These are phyloP conservation scores for Mnemiopsis leidyi DNA, from an alignment of 37 sponge, comb jelly and placozoan genomes.

Conservation along the genomic window DNA sequence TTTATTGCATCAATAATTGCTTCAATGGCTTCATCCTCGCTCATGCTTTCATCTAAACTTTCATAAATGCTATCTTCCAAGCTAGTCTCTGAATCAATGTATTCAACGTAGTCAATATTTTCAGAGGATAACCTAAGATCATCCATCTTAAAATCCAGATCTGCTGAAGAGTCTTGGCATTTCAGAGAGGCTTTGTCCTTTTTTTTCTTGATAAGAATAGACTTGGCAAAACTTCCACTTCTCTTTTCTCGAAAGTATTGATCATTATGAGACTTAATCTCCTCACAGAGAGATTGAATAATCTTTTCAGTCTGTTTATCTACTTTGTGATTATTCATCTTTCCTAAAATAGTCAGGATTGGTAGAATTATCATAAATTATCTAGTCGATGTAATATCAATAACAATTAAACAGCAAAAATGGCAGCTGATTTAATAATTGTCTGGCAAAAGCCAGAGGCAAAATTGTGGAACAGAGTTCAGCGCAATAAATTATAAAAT, in stretches of 20 bases:
- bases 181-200: neutral
- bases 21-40: neutral
- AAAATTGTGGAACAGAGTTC: no score
- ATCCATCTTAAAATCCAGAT: neutral
- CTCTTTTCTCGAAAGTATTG: neutral
- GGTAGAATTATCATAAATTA: no score
- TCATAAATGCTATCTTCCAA: neutral
- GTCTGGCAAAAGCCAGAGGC: no score
- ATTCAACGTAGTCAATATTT: no score
- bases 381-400: no score
- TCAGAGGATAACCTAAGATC: no score
- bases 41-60: neutral
- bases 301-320: conserved; percentile 13
- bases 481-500: no score
- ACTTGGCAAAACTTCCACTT: neutral
- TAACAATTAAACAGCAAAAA: no score
- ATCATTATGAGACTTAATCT: neutral
- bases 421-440: no score
- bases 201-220: neutral
- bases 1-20: neutral
- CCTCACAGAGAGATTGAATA: neutral
- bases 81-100: no score
- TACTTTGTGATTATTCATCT: no score
- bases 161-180: neutral
- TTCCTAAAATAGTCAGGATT: no score